Evolutionary conservation across 1,140 invertebrate genomes (phyloP).

Genomic region (Delia radicum): DNA sequence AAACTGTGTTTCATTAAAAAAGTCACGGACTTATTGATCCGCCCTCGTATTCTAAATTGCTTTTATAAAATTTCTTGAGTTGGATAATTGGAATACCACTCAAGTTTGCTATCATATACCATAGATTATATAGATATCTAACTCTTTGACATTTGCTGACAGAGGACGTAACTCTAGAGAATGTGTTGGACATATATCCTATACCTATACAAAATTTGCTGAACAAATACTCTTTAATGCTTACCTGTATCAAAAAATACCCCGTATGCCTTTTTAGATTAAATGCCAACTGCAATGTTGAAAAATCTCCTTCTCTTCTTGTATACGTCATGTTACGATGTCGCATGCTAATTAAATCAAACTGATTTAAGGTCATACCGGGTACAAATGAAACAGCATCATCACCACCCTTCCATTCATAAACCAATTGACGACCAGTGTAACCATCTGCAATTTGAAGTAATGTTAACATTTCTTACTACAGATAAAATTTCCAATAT

Average conservation of each 20-base stretch:
- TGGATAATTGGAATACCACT: too few species aligned
- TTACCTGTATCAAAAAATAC: slow-evolving; percentile 87
- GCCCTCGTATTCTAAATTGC: too few species aligned
- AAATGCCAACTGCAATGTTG: slow-evolving; percentile 88
- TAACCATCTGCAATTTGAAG: slow-evolving; percentile 74
- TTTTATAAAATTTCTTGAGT: too few species aligned
- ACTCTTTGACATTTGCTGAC: too few species aligned
- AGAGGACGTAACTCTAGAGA: too few species aligned
- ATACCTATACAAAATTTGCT: too few species aligned
- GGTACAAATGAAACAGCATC: slow-evolving; percentile 81
- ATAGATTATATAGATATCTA: too few species aligned
- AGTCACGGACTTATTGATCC: too few species aligned
- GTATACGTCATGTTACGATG: slow-evolving; percentile 77
- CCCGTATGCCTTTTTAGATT: slow-evolving; percentile 87
- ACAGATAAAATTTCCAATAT: too few species aligned
- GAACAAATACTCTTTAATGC: background rate
- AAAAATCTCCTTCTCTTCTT: slow-evolving; percentile 81
- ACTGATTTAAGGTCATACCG: slow-evolving; percentile 87
- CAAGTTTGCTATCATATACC: too few species aligned
- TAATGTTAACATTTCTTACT: background rate
- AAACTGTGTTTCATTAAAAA: too few species aligned
- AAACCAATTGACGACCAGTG: slow-evolving; percentile 82
- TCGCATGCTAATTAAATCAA: slow-evolving; percentile 84
- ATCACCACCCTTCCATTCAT: slow-evolving; percentile 82
- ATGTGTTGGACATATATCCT: too few species aligned